Evolutionary conservation across 2,888 invertebrate genomes (phyloP).

Genomic region (Rapana venosa): DNA sequence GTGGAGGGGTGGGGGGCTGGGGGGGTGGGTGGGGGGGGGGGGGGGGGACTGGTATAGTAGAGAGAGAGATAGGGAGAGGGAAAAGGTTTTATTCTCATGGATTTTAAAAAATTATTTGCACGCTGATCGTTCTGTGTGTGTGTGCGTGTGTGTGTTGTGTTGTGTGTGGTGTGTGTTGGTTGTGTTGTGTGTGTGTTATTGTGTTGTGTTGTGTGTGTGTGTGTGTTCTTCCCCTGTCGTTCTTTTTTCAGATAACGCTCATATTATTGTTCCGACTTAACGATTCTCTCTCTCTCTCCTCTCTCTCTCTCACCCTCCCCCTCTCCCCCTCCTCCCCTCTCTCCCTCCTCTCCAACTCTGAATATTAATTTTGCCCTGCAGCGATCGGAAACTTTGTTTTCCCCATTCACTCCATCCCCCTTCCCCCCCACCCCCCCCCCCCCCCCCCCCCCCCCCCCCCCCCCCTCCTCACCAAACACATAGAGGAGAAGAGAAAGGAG

Average conservation of each 20-base stretch:
- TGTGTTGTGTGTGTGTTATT: too few species aligned
- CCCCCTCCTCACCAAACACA: background rate
- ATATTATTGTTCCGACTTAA: too few species aligned
- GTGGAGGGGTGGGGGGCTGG: background rate
- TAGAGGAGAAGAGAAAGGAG: background rate
- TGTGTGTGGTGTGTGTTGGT: too few species aligned
- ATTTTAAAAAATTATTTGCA: too few species aligned
- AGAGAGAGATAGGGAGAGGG: too few species aligned
- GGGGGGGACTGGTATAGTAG: background rate
- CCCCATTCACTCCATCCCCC: background rate
- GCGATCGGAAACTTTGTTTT: background rate
- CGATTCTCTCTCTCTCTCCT: background rate
- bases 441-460: constrained; percentile 23
- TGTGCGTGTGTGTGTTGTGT: constrained; percentile 7
- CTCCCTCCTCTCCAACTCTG: background rate
- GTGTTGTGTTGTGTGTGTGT: background rate
- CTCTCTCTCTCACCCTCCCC: background rate
- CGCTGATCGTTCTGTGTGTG: background rate
- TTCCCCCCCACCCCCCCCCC: background rate
- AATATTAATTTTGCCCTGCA: too few species aligned
- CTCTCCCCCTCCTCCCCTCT: constrained; percentile 7
- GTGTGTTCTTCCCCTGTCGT: background rate
- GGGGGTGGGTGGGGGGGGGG: background rate
- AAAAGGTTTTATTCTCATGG: too few species aligned
- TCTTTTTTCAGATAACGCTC: background rate